phyloP scores from a whole-genome alignment of 2,797 vertebrate genomes.

The Botia almorhae region DNA sequence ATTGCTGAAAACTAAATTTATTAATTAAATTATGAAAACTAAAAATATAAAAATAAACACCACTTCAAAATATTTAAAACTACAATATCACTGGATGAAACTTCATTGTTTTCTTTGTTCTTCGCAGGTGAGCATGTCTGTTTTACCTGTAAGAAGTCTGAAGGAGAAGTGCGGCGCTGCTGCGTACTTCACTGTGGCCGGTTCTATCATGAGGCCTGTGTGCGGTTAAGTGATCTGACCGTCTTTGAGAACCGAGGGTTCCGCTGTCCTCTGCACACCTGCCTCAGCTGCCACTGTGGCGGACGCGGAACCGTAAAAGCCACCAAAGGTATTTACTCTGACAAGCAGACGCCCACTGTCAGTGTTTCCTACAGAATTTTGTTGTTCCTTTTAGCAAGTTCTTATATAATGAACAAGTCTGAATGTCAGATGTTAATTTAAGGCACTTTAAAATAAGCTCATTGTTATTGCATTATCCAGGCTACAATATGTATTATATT shows the following conservation, averaged over 20 bases:
- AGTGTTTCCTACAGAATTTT: too few species aligned
- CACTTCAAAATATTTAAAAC: too few species aligned
- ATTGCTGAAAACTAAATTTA: too few species aligned
- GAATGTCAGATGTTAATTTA: too few species aligned
- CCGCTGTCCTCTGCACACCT: conserved; percentile 94
- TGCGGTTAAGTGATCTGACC: conserved; percentile 83
- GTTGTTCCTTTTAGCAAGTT: too few species aligned
- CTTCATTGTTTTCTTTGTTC: background rate
- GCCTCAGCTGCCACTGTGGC: conserved; percentile 90
- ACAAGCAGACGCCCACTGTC: background rate
- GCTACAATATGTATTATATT: background rate
- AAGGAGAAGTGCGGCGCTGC: conserved; percentile 87
- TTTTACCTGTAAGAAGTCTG: conserved; percentile 90
- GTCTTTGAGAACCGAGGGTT: conserved; percentile 93
- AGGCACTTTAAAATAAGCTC: background rate
- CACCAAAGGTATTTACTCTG: conserved; percentile 82
- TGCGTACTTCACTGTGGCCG: conserved; percentile 90
- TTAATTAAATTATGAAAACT: too few species aligned
- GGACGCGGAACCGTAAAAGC: conserved; percentile 83
- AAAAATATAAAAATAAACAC: too few species aligned
- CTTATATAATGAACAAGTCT: too few species aligned
- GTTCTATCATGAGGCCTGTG: conserved; percentile 94
- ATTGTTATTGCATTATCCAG: background rate
- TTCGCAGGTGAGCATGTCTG: conserved; percentile 86
- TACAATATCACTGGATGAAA: too few species aligned